phyloP scores from a whole-genome alignment of 2,888 invertebrate genomes.

The Caenorhabditis sp. region DNA sequence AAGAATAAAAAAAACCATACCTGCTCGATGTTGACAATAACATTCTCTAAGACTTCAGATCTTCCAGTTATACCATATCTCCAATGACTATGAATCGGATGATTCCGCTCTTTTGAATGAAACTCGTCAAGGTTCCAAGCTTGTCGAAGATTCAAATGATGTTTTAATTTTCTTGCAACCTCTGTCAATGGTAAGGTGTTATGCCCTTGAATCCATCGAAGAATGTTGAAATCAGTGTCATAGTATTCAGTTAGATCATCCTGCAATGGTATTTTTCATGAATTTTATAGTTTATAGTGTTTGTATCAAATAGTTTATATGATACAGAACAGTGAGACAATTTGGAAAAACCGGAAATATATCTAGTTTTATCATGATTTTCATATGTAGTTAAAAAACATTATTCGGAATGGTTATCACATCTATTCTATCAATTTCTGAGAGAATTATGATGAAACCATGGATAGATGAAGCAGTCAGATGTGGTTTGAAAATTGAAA shows the following conservation, averaged over 20 bases:
- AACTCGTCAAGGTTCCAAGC: slow-evolving; percentile 63
- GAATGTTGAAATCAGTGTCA: slow-evolving; percentile 67
- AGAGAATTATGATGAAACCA: too few species aligned
- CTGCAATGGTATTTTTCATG: too few species aligned
- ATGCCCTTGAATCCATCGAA: slow-evolving; percentile 68
- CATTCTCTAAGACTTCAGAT: slow-evolving; percentile 57
- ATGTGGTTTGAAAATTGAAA: too few species aligned
- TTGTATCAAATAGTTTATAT: too few species aligned
- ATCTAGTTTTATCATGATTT: too few species aligned
- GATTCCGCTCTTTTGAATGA: slow-evolving; percentile 52
- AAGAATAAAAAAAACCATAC: slow-evolving; percentile 24
- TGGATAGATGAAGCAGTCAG: too few species aligned
- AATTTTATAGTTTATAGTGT: too few species aligned
- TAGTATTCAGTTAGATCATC: slow-evolving; percentile 62
- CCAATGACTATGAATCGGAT: slow-evolving; percentile 67
- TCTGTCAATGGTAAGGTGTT: slow-evolving; percentile 52
- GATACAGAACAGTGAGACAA: too few species aligned
- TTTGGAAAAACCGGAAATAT: too few species aligned
- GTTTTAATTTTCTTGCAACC: slow-evolving; percentile 62
- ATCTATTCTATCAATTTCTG: too few species aligned
- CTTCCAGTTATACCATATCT: slow-evolving; percentile 53
- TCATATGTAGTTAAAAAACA: too few species aligned
- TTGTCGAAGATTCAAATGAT: slow-evolving; percentile 56
- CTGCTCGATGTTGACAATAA: slow-evolving; percentile 66
- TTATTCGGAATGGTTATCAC: too few species aligned